Evolutionary conservation across 2,113 vertebrate genomes (phyloP).

Genomic region (Grammomys dolichurus): DNA sequence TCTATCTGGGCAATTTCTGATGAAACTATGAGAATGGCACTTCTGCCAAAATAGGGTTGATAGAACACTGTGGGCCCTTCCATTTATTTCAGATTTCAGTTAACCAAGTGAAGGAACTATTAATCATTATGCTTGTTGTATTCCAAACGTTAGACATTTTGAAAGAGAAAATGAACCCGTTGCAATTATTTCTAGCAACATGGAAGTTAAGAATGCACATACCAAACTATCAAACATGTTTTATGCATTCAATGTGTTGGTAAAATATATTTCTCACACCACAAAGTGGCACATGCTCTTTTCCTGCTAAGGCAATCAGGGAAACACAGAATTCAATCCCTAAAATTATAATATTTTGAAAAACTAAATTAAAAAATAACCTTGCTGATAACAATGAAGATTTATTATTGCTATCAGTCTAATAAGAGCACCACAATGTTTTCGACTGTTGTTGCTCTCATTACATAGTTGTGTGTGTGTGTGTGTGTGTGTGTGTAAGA

Average conservation of each 20-base stretch:
- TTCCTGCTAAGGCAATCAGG: not conserved
- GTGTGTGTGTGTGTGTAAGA: not conserved
- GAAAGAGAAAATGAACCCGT: conserved; percentile 10
- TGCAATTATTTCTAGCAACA: conserved; percentile 10
- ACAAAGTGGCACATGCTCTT: not conserved
- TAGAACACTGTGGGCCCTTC: not conserved
- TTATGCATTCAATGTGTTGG: not conserved
- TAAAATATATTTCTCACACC: conserved; percentile 17
- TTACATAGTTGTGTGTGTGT: not conserved
- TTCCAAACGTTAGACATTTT: conserved; percentile 15
- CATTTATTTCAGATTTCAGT: not conserved
- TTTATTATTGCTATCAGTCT: not conserved
- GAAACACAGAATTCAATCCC: not conserved
- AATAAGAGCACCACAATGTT: not conserved
- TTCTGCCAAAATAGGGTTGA: not conserved
- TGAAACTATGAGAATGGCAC: not conserved
- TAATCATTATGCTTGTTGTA: not conserved
- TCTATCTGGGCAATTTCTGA: not conserved
- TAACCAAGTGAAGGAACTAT: not conserved
- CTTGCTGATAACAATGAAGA: not conserved
- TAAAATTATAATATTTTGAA: not conserved
- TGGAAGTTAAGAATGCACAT: conserved; percentile 43
- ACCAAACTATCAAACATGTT: conserved; percentile 19
- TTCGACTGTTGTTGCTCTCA: not conserved
- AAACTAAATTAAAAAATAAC: not conserved